Base-by-base conservation (phyloP, 1,140 invertebrate species). In the Cydia splendana region DNA sequence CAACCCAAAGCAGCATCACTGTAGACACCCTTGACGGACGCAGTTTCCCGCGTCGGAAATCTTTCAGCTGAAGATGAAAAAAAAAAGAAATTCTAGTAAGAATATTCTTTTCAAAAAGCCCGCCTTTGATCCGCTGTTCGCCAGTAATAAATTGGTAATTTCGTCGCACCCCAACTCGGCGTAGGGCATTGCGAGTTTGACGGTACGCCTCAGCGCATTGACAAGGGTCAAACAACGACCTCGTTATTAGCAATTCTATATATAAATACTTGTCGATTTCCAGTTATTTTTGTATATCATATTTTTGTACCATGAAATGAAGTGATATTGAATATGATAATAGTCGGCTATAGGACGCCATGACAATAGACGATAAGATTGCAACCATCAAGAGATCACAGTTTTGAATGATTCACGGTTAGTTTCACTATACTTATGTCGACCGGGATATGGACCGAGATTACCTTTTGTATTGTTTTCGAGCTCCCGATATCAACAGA, bases 221-320 rank as follows among this genome's bases (percentile, higher is more conserved):
- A 71, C 67, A 71, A 71, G 67, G 67, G 67, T 71, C 67, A 38
- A 71, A 71, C 67, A 69, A 38, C 24, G 67, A 42, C 18, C 65
- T 34, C 34, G 67, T 71, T 71, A 71, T 71, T 71, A 45, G 38
- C 28, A 38, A 69, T 69, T 69, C 65, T 69, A 69, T 69, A 69
- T 15, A n/a, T n/a, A n/a, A n/a, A 69, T 69, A 69, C 65, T 65
- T 65, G 28, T 53, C 65, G 28, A 69, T 69, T 69, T 7, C 24
- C 30, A 38, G 30, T 69, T 13, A n/a, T n/a, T n/a, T n/a, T n/a
- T n/a, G n/a, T n/a, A 65, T 65, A 69, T 1, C 10, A 28, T 30
- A 10, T 69, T 34, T 53, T 53, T 53, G 5, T 53, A n/a, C 51
- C 4, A 38, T 38, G 34, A n/a, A 53, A n/a, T 7, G n/a, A 15